Evolutionary conservation across 2,888 invertebrate genomes (phyloP).

Genomic region (Lamellibrachia columna): DNA sequence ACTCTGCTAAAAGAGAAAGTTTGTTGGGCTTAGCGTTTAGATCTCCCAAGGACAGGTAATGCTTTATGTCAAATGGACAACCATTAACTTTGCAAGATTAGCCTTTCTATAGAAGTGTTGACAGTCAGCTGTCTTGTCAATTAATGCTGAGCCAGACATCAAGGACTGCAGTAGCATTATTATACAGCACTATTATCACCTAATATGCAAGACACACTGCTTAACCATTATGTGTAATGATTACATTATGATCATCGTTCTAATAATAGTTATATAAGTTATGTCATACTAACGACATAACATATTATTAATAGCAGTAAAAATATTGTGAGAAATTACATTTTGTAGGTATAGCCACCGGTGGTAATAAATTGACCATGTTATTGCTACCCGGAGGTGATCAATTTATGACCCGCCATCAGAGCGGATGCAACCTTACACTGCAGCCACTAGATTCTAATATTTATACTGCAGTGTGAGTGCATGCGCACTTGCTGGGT

Average conservation of each 20-base stretch:
- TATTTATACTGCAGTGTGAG: not conserved
- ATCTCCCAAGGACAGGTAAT: not conserved
- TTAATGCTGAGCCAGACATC: not conserved
- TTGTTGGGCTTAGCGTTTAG: not conserved
- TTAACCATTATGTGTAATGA: not conserved
- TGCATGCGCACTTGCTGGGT: not conserved
- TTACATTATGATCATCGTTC: not conserved
- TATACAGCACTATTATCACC: not conserved
- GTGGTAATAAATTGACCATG: not conserved
- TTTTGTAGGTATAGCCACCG: not conserved
- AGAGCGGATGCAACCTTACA: not conserved
- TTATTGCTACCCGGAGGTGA: not conserved
- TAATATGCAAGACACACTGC: not conserved
- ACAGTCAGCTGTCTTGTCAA: not conserved
- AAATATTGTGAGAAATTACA: not conserved
- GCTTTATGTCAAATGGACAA: constrained; percentile 8
- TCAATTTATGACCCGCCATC: not conserved
- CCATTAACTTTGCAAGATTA: not conserved
- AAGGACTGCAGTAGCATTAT: not conserved
- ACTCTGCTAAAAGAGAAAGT: not conserved
- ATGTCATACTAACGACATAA: not conserved
- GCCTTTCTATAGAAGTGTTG: not conserved
- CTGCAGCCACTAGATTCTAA: not conserved
- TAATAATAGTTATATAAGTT: too few relatives aligned
- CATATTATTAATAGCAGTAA: not conserved